Percentiles rank a stretch among this genome's conserved stretches.
phyloP scores from a whole-genome alignment of 2,113 vertebrate species.

The Tychaedon coryphoeus region DNA sequence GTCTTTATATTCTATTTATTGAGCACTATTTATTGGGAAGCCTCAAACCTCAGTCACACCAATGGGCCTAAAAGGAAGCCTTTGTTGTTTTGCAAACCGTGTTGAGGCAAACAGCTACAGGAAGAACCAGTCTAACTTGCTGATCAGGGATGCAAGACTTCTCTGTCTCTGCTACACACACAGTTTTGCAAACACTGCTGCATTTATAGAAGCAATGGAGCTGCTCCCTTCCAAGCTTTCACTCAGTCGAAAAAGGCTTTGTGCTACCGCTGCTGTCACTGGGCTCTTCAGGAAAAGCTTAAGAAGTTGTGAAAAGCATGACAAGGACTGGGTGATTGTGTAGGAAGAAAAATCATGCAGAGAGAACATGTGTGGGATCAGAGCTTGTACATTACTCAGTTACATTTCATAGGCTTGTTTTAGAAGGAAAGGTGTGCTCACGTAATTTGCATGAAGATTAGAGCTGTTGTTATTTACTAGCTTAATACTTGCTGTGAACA shows the following conservation, averaged over 20 bases:
- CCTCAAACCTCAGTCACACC: neutral
- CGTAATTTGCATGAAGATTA: neutral
- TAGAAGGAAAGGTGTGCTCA: neutral
- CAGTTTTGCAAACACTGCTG: neutral
- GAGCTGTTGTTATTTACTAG: neutral
- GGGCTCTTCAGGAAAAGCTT: neutral
- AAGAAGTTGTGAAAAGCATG: neutral
- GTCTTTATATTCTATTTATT: neutral
- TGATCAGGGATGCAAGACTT: neutral
- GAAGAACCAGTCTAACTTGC: slow-evolving; percentile 14
- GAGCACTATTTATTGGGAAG: neutral
- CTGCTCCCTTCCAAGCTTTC: neutral
- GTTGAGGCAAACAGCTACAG: neutral
- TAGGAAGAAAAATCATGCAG: slow-evolving; percentile 31
- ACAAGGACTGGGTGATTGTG: neutral
- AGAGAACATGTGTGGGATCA: slow-evolving; percentile 31
- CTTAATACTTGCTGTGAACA: neutral
- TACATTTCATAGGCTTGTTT: neutral
- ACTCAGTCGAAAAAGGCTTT: neutral
- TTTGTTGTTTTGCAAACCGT: neutral
- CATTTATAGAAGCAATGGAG: neutral
- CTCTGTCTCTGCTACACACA: neutral
- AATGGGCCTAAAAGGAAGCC: neutral
- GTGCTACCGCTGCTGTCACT: neutral
- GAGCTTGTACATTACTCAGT: neutral